Evolutionary conservation across 2,888 invertebrate species (phyloP).

Genomic region (Dusona sp.): DNA sequence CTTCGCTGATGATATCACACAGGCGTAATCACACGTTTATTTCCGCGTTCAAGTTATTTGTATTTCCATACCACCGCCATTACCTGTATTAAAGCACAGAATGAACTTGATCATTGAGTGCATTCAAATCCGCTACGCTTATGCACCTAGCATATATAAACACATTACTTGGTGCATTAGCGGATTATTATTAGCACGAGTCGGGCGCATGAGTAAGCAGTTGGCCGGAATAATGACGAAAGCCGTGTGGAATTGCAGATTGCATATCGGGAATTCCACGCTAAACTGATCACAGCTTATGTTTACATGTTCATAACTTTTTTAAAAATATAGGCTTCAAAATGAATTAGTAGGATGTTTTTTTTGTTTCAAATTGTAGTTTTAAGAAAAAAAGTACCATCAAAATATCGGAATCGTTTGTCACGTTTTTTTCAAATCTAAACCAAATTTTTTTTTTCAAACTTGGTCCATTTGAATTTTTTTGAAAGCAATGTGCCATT

Average conservation of each 20-base stretch:
- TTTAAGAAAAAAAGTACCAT: no score
- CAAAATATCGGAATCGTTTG: no score
- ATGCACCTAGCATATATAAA: slow-evolving; percentile 11
- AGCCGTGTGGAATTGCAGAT: slow-evolving; percentile 25
- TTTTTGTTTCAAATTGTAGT: no score
- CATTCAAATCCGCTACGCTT: slow-evolving; percentile 30
- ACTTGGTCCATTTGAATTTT: no score
- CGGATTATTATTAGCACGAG: slow-evolving; percentile 52
- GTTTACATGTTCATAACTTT: no score
- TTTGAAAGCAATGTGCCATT: no score
- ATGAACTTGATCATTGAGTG: slow-evolving; percentile 31
- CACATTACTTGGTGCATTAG: slow-evolving; percentile 46
- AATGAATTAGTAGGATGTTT: no score
- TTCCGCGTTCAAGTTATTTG: background rate
- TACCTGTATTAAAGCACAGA: background rate
- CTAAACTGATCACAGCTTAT: no score
- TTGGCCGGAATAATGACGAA: slow-evolving; percentile 25
- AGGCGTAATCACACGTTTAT: background rate
- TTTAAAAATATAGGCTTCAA: no score
- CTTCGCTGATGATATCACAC: background rate
- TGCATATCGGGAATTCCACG: no score
- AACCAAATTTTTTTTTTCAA: no score
- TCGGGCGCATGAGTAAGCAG: slow-evolving; percentile 43
- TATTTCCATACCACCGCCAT: background rate
- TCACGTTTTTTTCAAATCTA: no score